Evolutionary conservation across 2,113 vertebrate species (phyloP).

Genomic region (Dolichotis patagonum): DNA sequence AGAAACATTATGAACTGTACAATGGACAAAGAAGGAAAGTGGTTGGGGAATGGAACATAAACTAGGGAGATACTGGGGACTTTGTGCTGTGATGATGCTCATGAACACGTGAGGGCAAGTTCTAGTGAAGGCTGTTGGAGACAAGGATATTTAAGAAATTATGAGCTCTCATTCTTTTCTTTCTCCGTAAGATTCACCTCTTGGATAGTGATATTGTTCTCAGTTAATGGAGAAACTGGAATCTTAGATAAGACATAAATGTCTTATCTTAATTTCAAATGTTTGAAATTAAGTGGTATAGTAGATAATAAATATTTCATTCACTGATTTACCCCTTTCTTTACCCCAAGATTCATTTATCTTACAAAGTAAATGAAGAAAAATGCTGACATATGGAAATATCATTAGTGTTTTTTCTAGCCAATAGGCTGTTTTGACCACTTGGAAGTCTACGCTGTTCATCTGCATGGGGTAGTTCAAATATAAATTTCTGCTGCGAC

Average conservation of each 20-base stretch:
- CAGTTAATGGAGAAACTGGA: background rate
- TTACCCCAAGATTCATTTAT: background rate
- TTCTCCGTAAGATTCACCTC: background rate
- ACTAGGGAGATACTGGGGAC: background rate
- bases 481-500: slow-evolving; percentile 24
- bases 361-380: background rate
- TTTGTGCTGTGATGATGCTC: background rate
- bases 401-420: slow-evolving; percentile 14
- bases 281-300: background rate
- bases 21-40: background rate
- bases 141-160: background rate
- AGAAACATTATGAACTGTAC: background rate
- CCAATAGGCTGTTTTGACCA: background rate
- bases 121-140: background rate
- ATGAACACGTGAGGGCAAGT: background rate
- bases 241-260: background rate
- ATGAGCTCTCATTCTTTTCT: background rate
- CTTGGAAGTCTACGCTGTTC: slow-evolving; percentile 8
- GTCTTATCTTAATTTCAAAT: background rate
- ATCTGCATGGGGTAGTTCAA: slow-evolving; percentile 8
- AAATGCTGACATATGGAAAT: background rate
- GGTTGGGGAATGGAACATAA: background rate
- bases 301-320: background rate
- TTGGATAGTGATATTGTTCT: background rate
- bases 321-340: background rate